phyloP scores from a whole-genome alignment of 2,113 vertebrate genomes.

The Eolophus roseicapilla region DNA sequence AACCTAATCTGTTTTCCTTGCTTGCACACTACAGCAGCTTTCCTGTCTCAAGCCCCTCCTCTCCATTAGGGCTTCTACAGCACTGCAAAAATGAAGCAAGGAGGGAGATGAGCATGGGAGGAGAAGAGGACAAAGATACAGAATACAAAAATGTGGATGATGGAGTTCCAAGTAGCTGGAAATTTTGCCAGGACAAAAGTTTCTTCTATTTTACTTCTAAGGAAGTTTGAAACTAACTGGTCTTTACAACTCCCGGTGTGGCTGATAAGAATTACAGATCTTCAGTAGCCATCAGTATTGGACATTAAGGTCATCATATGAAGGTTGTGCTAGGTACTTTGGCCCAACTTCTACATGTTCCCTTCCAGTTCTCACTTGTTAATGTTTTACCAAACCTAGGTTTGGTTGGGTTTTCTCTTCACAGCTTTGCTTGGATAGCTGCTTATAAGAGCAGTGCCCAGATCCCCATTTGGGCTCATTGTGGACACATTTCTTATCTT shows the following conservation, averaged over 20 bases:
- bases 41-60: neutral
- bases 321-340: neutral
- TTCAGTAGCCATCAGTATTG: neutral
- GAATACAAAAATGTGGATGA: neutral
- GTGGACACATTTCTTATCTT: neutral
- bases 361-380: neutral
- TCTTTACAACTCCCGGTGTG: neutral
- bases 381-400: neutral
- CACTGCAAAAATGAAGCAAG: neutral
- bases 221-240: neutral
- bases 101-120: neutral
- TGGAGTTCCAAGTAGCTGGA: neutral
- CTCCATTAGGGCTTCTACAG: neutral
- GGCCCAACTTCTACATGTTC: neutral
- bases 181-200: neutral
- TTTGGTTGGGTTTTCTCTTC: neutral
- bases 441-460: neutral
- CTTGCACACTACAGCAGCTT: neutral
- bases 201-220: neutral
- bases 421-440: neutral
- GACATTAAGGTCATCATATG: neutral
- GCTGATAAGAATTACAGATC: neutral
- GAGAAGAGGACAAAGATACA: neutral
- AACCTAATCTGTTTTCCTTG: slow-evolving; percentile 15
- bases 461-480: neutral